Conservation (phyloP, 2,888 invertebrate genomes). For the Escarpia spicata region DNA sequence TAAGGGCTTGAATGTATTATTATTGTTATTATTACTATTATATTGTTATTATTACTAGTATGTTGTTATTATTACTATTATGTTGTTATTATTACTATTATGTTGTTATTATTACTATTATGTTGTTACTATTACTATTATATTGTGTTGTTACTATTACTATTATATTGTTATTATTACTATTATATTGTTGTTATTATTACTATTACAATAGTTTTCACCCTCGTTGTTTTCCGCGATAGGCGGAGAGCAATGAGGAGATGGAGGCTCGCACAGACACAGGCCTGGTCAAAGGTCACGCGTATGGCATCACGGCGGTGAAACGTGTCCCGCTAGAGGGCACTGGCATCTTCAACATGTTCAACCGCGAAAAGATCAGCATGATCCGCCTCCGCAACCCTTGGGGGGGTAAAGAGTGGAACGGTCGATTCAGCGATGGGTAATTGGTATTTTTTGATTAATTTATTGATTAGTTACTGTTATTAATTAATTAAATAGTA, state of each 20-base stretch:
- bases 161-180: too few species aligned
- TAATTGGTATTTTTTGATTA: constrained; percentile 49
- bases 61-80: too few species aligned
- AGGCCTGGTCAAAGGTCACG: constrained; percentile 73
- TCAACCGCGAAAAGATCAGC: constrained; percentile 66
- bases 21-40: neutral
- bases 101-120: neutral
- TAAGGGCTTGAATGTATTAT: too few species aligned
- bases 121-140: neutral
- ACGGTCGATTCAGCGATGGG: constrained; percentile 72
- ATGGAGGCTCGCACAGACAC: constrained; percentile 70
- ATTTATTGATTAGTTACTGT: too few species aligned
- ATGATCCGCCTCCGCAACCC: constrained; percentile 73
- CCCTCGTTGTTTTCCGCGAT: neutral
- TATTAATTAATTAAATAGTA: too few species aligned
- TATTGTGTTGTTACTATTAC: too few species aligned
- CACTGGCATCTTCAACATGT: constrained; percentile 62
- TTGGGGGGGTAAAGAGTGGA: constrained; percentile 73
- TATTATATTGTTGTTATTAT: neutral
- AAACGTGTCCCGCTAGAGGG: constrained; percentile 59
- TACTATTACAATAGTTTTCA: neutral
- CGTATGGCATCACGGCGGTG: constrained; percentile 73
- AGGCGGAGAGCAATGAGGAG: constrained; percentile 67
- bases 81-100: neutral
- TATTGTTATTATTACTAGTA: too few species aligned